Evolutionary conservation across 2,797 vertebrate species (phyloP).

Genomic region (Coilia nasus): DNA sequence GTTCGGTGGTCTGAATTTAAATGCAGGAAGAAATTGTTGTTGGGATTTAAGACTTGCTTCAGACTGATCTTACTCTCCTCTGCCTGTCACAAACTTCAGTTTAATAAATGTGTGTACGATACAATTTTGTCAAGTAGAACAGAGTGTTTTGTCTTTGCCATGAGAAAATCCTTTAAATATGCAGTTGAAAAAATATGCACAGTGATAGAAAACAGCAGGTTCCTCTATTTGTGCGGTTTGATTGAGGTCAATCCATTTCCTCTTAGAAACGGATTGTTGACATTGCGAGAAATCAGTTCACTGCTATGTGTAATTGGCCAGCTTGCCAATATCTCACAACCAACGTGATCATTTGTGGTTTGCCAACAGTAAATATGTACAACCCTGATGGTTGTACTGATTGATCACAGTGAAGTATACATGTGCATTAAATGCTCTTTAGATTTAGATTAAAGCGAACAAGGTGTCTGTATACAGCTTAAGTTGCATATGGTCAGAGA

Average conservation of each 20-base stretch:
- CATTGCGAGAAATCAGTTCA: neutral
- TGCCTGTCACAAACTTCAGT: neutral
- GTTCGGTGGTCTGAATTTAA: neutral
- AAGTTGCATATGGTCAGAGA: neutral
- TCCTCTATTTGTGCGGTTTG: neutral
- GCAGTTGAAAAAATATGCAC: neutral
- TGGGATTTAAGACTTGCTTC: neutral
- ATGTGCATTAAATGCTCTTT: too few species aligned
- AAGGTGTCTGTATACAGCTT: neutral
- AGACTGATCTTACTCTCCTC: neutral
- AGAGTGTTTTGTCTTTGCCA: neutral
- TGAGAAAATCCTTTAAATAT: constrained; percentile 8
- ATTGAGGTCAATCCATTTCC: neutral
- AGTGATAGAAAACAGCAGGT: neutral
- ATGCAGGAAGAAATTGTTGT: neutral
- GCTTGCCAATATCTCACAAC: neutral
- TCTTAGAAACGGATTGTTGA: neutral
- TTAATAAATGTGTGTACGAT: neutral
- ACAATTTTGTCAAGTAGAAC: constrained; percentile 3
- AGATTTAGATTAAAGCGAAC: too few species aligned
- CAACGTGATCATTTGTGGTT: neutral
- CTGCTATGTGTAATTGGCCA: neutral
- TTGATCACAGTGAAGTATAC: too few species aligned
- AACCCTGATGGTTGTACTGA: neutral
- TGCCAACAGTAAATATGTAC: neutral